phyloP scores from a whole-genome alignment of 2,797 vertebrate species.

The Myiotriccus ornatus region DNA sequence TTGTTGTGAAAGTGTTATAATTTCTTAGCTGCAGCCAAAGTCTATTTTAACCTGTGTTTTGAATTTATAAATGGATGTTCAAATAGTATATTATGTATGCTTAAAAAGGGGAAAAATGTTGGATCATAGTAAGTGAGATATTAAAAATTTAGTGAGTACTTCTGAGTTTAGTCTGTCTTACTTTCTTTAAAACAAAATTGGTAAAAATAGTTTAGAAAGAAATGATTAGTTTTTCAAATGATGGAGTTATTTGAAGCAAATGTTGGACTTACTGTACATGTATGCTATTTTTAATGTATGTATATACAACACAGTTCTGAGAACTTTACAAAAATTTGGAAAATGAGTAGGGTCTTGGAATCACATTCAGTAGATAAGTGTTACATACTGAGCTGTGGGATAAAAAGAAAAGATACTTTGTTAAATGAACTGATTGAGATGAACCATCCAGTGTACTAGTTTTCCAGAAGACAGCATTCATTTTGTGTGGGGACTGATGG shows the following conservation, averaged over 20 bases:
- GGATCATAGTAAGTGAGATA: not conserved
- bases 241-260: not conserved
- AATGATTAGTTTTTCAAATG: not conserved
- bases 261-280: not conserved
- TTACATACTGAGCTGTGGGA: not conserved
- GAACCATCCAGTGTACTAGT: not conserved
- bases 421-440: not conserved
- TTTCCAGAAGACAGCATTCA: not conserved
- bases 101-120: not conserved
- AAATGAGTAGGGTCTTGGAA: not conserved
- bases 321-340: not conserved
- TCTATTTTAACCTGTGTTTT: not conserved
- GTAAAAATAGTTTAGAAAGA: not conserved
- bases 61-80: not conserved
- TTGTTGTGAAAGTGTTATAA: not conserved
- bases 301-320: not conserved
- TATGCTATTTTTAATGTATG: not conserved
- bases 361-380: not conserved
- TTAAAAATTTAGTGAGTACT: not conserved
- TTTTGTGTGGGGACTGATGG: not conserved
- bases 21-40: not conserved
- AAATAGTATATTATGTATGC: not conserved
- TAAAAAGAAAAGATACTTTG: not conserved
- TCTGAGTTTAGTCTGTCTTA: not conserved
- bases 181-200: not conserved